Evolutionary conservation across 2,113 vertebrate species (phyloP), one percentile per base, ranked within the genome.

Genomic region (Erythrocercus mccallii): DNA sequence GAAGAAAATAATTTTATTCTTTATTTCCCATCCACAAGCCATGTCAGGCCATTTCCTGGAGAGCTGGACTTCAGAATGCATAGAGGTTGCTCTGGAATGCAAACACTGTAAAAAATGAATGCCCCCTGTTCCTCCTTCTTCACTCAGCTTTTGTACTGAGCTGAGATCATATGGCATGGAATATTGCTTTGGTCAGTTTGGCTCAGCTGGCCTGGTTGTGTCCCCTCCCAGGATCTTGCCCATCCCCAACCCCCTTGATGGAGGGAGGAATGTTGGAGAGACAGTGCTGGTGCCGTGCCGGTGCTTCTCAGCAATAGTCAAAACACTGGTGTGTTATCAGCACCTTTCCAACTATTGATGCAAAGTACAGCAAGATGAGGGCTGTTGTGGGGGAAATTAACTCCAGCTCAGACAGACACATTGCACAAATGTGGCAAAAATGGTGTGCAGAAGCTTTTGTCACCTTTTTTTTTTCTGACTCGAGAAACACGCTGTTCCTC

Each of bases 401-500:
- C 33, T 81, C 33, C 38, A 25, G 21, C 28, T 68, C 24, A 45
- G 53, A 9, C 28, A 51, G 51, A 50, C 8, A 10, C 37, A 4
- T 7, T 37, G 48, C 8, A 50, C 23, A 45, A 57, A 65, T 30
- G 20, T 24, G 79, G 35, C 21, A 47, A 45, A 88, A 50, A 21
- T 5, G n/a, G 2, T 22, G 20, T 48, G 14, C 1, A 0, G 48
- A 24, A 12, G 24, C 21, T n/a, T 64, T n/a, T 64, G 21, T 18
- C 28, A 4, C 15, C 6, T 8, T 19, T 30, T 42, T 27, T 37
- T 6, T 45, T 13, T 14, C 10, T 11, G 2, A 30, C 13, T 28
- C 4, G 10, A 40, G 53, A 42, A 47, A 16, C n/a, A 21, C 38
- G 7, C 24, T 31, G 2, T 5, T 62, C 28, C 13, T 60, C 8